Conservation (phyloP, 2,888 invertebrate genomes). For the Busseola fusca region DNA sequence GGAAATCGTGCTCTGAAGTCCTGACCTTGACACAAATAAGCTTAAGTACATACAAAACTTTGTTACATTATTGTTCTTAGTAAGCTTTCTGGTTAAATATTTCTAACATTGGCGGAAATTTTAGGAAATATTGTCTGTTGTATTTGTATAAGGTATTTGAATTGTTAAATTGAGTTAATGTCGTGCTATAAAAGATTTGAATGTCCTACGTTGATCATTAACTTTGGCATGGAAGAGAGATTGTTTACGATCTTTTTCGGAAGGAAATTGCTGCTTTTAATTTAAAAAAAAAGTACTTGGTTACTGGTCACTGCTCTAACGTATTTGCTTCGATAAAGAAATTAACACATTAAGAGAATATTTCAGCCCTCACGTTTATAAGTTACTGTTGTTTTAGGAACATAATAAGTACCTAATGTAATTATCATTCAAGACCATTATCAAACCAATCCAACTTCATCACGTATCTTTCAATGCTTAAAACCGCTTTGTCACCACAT, state of each 20-base stretch:
- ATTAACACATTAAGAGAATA: background rate
- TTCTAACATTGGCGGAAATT: slow-evolving; percentile 49
- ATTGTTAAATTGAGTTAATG: slow-evolving; percentile 52
- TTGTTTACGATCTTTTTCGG: slow-evolving; percentile 4
- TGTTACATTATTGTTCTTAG: slow-evolving; percentile 47
- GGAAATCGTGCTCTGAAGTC: slow-evolving; percentile 31
- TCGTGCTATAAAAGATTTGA: slow-evolving; percentile 17
- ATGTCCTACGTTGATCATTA: slow-evolving; percentile 25
- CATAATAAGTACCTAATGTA: background rate
- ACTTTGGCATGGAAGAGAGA: slow-evolving; percentile 8
- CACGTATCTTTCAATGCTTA: slow-evolving; percentile 30
- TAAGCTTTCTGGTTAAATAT: slow-evolving; percentile 51
- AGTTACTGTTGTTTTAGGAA: background rate
- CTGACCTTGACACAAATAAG: slow-evolving; percentile 54
- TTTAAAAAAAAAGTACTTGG: background rate
- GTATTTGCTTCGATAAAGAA: background rate
- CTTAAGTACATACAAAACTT: slow-evolving; percentile 50
- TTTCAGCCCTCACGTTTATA: too few relatives aligned
- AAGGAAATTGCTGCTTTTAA: background rate
- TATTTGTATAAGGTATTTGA: slow-evolving; percentile 51
- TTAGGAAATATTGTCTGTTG: slow-evolving; percentile 38
- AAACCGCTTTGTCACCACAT: slow-evolving; percentile 47
- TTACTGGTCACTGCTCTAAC: too few relatives aligned
- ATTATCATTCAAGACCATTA: slow-evolving; percentile 31
- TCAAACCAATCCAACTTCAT: slow-evolving; percentile 26